These are phyloP conservation scores for Argyrosomus regius DNA, from an alignment of 2,797 vertebrate species.

Conservation along the genomic window DNA sequence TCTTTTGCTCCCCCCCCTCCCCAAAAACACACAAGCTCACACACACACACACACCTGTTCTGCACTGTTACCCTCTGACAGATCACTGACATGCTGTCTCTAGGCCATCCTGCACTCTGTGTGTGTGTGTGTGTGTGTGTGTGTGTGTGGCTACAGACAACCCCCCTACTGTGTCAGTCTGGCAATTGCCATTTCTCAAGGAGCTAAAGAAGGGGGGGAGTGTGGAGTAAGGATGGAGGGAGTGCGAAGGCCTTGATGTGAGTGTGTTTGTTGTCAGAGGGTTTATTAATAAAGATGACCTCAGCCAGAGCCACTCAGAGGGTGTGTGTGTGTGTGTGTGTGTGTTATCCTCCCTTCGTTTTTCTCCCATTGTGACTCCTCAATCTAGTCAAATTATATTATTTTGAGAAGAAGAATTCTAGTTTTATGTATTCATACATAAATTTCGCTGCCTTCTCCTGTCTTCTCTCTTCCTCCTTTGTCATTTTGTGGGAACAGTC, in stretches of 20 bases:
- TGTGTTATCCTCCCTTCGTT: not conserved
- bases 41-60: conserved; percentile 66
- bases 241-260: conserved; percentile 67
- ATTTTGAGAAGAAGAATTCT: conserved; percentile 30
- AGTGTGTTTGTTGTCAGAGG: conserved; percentile 82
- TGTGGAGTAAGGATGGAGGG: conserved; percentile 50
- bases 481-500: conserved; percentile 15
- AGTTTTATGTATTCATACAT: conserved; percentile 25
- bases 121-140: conserved; percentile 12
- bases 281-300: conserved; percentile 89
- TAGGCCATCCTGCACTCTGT: conserved; percentile 59
- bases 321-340: conserved; percentile 22
- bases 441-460: conserved; percentile 3
- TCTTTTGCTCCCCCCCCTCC: conserved; percentile 30
- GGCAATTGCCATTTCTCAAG: conserved; percentile 77
- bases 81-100: conserved; percentile 78
- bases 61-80: conserved; percentile 77
- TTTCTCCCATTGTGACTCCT: conserved; percentile 29
- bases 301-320: conserved; percentile 67
- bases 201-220: conserved; percentile 59
- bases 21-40: conserved; percentile 23
- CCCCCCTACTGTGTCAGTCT: conserved; percentile 71
- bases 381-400: conserved; percentile 40
- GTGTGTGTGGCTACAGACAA: conserved; percentile 55
- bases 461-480: conserved; percentile 29